These are phyloP conservation scores for Mesocentrotus franciscanus DNA, from an alignment of 53 echinoderm and acorn worm species.

Conservation along the genomic window DNA sequence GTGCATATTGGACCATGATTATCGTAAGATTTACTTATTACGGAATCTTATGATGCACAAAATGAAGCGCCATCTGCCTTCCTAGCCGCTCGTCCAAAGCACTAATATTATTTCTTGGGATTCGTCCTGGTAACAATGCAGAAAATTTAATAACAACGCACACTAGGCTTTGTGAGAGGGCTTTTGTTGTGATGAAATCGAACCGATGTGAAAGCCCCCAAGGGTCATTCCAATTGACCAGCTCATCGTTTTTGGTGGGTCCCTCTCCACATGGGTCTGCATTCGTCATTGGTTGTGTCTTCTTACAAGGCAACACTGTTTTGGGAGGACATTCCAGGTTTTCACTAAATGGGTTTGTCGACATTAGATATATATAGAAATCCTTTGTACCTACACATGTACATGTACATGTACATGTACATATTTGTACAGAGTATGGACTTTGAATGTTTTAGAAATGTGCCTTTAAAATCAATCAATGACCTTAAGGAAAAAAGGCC, in stretches of 20 bases:
- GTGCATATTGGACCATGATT: neutral
- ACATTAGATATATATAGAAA: neutral
- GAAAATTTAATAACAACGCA: constrained; percentile 2
- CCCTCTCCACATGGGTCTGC: constrained; percentile 31
- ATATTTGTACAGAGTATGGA: no score
- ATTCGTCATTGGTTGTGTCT: neutral
- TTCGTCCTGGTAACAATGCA: constrained; percentile 1
- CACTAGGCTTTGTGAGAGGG: constrained; percentile 10
- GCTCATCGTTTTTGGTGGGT: constrained; percentile 5
- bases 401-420: neutral
- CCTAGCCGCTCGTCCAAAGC: neutral
- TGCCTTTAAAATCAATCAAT: no score
- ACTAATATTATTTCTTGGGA: neutral
- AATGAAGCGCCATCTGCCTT: constrained; percentile 31
- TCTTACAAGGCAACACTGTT: neutral
- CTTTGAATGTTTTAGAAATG: no score
- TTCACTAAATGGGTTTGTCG: neutral
- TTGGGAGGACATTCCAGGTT: neutral
- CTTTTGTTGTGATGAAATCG: constrained; percentile 24
- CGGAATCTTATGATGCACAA: constrained; percentile 5
- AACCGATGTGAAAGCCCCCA: constrained; percentile 49
- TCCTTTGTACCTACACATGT: neutral
- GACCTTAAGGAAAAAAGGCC: no score
- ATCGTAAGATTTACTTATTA: neutral
- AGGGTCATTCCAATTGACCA: constrained; percentile 27